These are phyloP conservation scores for Melopsittacus undulatus DNA, from an alignment of 2,797 vertebrate species.

Conservation along the genomic window DNA sequence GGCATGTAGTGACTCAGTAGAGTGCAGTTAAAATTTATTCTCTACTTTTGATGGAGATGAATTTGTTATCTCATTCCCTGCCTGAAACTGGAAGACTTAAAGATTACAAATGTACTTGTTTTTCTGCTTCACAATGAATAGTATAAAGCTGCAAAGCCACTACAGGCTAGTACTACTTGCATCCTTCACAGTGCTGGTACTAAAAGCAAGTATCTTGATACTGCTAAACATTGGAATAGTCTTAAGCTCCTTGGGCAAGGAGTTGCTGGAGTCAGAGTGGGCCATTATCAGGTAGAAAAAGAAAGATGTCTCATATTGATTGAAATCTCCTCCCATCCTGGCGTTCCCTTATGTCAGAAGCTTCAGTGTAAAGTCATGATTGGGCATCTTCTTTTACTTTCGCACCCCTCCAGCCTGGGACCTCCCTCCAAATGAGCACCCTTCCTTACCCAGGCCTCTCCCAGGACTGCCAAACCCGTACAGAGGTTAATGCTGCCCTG, in stretches of 20 bases:
- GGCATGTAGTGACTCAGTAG: slow-evolving; percentile 11
- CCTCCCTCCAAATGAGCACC: not conserved
- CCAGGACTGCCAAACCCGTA: rapidly evolving
- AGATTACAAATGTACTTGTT: slow-evolving; percentile 3
- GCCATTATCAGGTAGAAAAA: not conserved
- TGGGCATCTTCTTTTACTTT: not conserved
- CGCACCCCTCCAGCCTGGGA: not conserved
- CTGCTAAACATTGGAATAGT: not conserved
- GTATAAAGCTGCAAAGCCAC: not conserved
- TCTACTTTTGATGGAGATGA: not conserved
- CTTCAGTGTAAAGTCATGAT: not conserved
- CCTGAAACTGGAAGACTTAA: slow-evolving; percentile 23
- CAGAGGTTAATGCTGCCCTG: not conserved
- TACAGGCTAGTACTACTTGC: not conserved
- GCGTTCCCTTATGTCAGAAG: not conserved
- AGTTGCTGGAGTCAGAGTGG: not conserved
- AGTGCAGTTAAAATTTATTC: slow-evolving; percentile 40
- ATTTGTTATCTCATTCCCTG: not conserved
- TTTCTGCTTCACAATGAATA: not conserved
- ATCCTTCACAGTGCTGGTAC: not conserved
- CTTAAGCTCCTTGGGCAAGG: not conserved
- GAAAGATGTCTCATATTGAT: not conserved
- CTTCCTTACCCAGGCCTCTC: not conserved
- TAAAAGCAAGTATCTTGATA: not conserved
- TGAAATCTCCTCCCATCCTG: not conserved